Conservation (phyloP, 2,797 vertebrate species). For the Anguilla obscura region DNA sequence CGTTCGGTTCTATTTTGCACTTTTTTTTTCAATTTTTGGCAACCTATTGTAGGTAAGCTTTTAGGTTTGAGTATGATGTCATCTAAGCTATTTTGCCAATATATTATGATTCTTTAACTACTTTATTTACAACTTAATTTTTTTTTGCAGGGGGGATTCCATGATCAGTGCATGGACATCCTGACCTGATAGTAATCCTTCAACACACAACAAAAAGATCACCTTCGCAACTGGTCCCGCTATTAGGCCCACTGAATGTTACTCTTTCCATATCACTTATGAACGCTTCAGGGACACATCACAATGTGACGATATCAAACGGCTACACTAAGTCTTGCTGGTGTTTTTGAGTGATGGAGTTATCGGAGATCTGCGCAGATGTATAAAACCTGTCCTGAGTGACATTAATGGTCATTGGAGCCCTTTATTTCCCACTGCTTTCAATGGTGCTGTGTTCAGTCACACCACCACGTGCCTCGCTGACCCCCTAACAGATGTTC, state of each 20-base stretch:
- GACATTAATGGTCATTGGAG: conserved; percentile 54
- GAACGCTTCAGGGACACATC: not conserved
- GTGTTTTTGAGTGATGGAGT: conserved; percentile 52
- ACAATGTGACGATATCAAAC: not conserved
- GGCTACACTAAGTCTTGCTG: conserved; percentile 32
- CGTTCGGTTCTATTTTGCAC: not conserved
- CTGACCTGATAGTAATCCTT: not conserved
- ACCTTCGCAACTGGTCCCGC: not conserved
- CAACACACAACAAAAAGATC: not conserved
- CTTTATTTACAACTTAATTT: too few relatives aligned
- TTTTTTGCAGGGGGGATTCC: not conserved
- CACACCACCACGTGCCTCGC: conserved; percentile 55
- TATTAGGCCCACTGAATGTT: not conserved
- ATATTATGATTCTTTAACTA: not conserved
- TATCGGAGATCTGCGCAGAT: conserved; percentile 62
- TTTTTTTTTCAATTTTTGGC: not conserved
- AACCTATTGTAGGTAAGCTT: not conserved
- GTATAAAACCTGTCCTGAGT: conserved; percentile 56
- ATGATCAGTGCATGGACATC: not conserved
- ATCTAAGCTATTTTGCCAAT: not conserved
- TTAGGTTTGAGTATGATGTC: not conserved
- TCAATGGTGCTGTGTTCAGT: conserved; percentile 48
- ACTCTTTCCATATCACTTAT: not conserved
- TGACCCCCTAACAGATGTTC: conserved; percentile 64
- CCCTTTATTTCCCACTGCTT: conserved; percentile 47